These are phyloP conservation scores for Arrhopalites spinosus DNA, from an alignment of 2,888 invertebrate species.

Conservation along the genomic window DNA sequence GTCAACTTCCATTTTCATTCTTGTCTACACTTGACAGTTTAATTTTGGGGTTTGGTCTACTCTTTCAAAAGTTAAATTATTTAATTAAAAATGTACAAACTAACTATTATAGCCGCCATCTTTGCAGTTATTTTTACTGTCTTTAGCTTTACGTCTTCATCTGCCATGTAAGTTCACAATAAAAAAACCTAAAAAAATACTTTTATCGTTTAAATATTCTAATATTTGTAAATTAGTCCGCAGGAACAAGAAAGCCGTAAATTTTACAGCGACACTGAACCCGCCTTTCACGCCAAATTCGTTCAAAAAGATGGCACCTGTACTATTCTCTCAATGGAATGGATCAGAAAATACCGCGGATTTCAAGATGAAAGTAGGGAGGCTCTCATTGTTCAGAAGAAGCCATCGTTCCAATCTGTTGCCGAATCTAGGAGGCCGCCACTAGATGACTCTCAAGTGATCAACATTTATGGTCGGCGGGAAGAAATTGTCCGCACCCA, in stretches of 20 bases:
- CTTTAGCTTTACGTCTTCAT: no score
- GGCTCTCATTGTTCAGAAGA: neutral
- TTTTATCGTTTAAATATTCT: no score
- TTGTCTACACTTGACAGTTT: no score
- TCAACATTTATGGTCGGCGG: slow-evolving; percentile 44
- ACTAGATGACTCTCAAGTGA: slow-evolving; percentile 35
- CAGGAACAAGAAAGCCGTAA: neutral
- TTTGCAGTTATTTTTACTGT: no score
- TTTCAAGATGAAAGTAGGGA: neutral
- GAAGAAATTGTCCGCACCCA: slow-evolving; percentile 31
- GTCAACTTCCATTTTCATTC: no score
- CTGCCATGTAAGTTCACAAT: no score
- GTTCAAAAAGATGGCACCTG: neutral
- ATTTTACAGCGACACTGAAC: neutral
- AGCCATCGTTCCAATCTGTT: slow-evolving; percentile 37
- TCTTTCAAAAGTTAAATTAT: no score
- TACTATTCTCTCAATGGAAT: neutral
- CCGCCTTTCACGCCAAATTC: neutral
- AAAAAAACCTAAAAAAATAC: no score
- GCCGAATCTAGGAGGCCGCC: slow-evolving; percentile 35
- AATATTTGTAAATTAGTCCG: no score
- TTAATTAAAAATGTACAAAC: no score
- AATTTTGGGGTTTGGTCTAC: no score
- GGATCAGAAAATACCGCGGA: neutral
- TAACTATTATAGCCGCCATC: no score